Conservation (phyloP, 2,113 vertebrate genomes). For the Anser brachyrhynchus region DNA sequence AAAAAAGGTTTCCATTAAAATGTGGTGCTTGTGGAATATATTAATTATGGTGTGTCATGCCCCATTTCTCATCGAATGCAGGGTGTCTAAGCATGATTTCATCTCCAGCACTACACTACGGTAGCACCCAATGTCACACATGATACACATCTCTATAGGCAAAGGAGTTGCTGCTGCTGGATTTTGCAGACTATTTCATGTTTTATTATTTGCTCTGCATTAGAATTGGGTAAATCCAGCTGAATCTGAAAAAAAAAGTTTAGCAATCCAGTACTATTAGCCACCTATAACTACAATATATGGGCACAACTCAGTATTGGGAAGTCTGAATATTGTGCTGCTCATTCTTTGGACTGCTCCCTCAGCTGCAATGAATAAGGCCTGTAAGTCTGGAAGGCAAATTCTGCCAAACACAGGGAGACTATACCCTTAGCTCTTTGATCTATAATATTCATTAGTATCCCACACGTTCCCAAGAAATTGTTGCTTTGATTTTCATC, state of each 20-base stretch:
- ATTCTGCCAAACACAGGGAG: neutral
- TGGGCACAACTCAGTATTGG: neutral
- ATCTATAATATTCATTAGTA: slow-evolving; percentile 9
- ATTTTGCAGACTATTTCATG: neutral
- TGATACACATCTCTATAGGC: neutral
- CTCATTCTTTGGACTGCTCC: neutral
- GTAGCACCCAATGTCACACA: neutral
- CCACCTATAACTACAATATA: neutral
- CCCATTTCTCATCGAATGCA: neutral
- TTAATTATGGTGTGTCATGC: neutral
- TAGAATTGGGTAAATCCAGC: neutral
- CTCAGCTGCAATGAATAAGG: neutral
- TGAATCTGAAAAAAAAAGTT: slow-evolving; percentile 7
- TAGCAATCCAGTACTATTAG: neutral
- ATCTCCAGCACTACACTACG: neutral
- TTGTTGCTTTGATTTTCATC: slow-evolving; percentile 38
- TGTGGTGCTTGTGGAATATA: neutral
- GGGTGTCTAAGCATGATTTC: neutral
- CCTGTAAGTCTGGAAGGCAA: neutral
- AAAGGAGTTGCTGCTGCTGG: neutral
- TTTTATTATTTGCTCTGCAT: neutral
- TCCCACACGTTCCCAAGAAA: neutral
- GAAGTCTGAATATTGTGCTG: neutral
- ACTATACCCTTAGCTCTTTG: neutral
- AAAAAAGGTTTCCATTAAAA: neutral